Evolutionary conservation across 2,888 invertebrate genomes (phyloP).

Genomic region (Mechanitis mazaeus): DNA sequence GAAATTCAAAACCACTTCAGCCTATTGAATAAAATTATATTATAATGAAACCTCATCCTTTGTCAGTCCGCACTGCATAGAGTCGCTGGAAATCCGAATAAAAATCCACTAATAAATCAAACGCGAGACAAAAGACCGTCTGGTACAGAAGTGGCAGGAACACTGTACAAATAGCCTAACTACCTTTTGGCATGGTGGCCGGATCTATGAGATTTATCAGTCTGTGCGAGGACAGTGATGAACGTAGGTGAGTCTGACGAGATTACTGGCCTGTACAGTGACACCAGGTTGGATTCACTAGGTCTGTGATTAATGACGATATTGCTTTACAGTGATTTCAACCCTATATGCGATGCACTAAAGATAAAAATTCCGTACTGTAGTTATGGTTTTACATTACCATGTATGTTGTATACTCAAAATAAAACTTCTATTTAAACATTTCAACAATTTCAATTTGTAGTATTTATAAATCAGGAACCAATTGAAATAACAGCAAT

Average conservation of each 20-base stretch:
- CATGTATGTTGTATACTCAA: not conserved
- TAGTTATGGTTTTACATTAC: not conserved
- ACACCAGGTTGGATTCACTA: constrained; percentile 6
- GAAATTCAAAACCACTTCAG: not conserved
- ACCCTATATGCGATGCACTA: not conserved
- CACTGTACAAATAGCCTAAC: constrained; percentile 21
- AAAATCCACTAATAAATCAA: constrained; percentile 6
- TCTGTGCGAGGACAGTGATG: constrained; percentile 48
- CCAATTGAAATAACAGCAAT: too few relatives aligned
- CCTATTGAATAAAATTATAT: not conserved
- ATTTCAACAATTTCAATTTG: too few relatives aligned
- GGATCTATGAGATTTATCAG: constrained; percentile 42
- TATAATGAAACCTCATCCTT: not conserved
- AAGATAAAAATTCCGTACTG: not conserved
- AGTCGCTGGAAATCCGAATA: constrained; percentile 1
- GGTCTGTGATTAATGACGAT: not conserved
- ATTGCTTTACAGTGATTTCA: not conserved
- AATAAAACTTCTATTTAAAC: too few relatives aligned
- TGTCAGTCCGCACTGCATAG: not conserved
- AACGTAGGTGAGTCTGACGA: constrained; percentile 26
- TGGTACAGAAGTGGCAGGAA: constrained; percentile 14
- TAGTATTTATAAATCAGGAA: too few relatives aligned
- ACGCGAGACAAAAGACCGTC: constrained; percentile 13
- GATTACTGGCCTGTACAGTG: constrained; percentile 11
- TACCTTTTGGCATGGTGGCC: constrained; percentile 16